Percentiles rank a stretch among this genome's conserved stretches.
Evolutionary conservation across 2,797 vertebrate genomes (phyloP).

Genomic region (Poecilia wingei): DNA sequence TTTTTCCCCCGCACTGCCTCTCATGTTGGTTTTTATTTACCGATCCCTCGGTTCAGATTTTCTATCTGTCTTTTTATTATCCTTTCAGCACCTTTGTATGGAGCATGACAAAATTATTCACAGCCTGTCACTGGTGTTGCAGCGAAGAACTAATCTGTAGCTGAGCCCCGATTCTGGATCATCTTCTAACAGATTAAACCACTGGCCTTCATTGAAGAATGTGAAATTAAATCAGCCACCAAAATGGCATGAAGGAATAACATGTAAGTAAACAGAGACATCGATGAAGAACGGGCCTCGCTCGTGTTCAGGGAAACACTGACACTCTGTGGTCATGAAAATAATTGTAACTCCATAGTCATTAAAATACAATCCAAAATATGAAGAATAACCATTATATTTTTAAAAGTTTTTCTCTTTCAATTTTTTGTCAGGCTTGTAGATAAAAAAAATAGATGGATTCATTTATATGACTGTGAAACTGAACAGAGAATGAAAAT

Average conservation of each 20-base stretch:
- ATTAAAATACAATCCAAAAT: neutral
- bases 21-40: constrained; percentile 19
- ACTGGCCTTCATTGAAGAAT: constrained; percentile 30
- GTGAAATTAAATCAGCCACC: constrained; percentile 51
- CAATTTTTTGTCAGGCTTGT: neutral
- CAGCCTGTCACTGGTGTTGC: constrained; percentile 50
- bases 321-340: constrained; percentile 59
- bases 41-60: constrained; percentile 8
- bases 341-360: constrained; percentile 1
- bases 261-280: neutral
- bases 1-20: constrained; percentile 2
- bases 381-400: neutral
- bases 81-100: constrained; percentile 7
- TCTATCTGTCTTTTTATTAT: constrained; percentile 20
- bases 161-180: constrained; percentile 54
- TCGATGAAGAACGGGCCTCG: neutral
- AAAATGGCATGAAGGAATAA: constrained; percentile 37
- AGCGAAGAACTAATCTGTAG: constrained; percentile 46
- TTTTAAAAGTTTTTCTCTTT: neutral
- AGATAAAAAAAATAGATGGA: neutral
- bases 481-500: neutral
- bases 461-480: neutral
- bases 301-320: constrained; percentile 54
- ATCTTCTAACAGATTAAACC: constrained; percentile 41
- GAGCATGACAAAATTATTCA: constrained; percentile 46